These are phyloP conservation scores for Porites australiensis DNA, from an alignment of 64 coral and sea anemone species.

Conservation along the genomic window DNA sequence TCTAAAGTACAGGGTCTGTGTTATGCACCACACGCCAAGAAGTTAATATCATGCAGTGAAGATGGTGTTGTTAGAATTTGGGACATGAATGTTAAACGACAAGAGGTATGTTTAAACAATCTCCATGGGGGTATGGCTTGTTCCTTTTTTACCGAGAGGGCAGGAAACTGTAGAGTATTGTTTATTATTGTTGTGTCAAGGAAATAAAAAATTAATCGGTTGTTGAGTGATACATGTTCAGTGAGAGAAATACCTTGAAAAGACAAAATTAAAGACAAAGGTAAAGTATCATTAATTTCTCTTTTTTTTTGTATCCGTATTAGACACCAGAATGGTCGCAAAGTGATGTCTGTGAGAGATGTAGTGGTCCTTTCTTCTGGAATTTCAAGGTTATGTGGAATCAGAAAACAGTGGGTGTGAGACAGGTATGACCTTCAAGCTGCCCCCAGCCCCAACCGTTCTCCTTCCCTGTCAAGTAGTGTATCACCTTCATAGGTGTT, in stretches of 20 bases:
- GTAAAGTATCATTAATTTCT: background rate
- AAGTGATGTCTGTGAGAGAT: constrained; percentile 96
- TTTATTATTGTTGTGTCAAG: too few species aligned
- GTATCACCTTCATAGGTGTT: too few species aligned
- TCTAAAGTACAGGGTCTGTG: constrained; percentile 86
- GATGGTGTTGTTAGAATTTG: constrained; percentile 91
- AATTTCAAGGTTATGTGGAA: constrained; percentile 99
- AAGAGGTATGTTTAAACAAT: constrained; percentile 56
- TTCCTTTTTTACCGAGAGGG: too few species aligned
- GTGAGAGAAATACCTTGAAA: too few species aligned
- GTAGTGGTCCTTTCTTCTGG: constrained; percentile 97
- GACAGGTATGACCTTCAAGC: constrained; percentile 70
- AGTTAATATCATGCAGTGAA: constrained; percentile 90
- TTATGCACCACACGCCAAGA: constrained; percentile 91
- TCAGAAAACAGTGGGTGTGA: constrained; percentile 91
- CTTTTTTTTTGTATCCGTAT: background rate
- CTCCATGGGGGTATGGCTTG: too few species aligned
- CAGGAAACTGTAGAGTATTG: too few species aligned
- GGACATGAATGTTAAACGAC: constrained; percentile 88
- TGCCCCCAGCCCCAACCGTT: too few species aligned
- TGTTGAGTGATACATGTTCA: too few species aligned
- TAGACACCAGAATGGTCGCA: constrained; percentile 99
- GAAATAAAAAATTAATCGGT: too few species aligned
- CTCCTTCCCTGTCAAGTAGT: too few species aligned
- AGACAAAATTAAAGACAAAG: too few species aligned